phyloP scores from a whole-genome alignment of 2,113 vertebrate genomes.

The Okapia johnstoni region DNA sequence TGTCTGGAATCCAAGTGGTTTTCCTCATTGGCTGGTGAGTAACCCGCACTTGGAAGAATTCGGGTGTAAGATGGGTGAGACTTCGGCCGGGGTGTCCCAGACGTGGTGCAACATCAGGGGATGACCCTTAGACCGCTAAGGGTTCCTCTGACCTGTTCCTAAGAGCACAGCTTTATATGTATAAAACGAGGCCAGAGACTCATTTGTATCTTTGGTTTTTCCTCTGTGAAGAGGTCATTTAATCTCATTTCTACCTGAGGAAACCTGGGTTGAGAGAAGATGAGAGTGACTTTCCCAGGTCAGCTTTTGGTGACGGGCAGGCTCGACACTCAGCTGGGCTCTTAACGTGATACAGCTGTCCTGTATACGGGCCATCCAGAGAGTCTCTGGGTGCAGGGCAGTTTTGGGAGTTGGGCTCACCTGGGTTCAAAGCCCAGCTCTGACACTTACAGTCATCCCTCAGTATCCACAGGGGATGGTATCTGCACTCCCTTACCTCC shows the following conservation, averaged over 20 bases:
- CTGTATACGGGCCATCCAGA: neutral
- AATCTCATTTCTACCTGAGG: neutral
- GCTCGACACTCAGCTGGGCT: too few relatives aligned
- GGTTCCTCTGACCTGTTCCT: neutral
- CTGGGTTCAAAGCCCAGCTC: neutral
- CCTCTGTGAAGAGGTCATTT: neutral
- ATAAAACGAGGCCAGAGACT: neutral
- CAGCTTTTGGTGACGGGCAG: neutral
- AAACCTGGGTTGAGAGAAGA: neutral
- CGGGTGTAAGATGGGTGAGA: neutral
- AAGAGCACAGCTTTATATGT: neutral
- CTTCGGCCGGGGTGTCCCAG: neutral
- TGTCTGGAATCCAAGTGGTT: neutral
- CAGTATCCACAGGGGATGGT: neutral
- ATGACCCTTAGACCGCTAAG: too few relatives aligned
- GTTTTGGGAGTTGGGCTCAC: too few relatives aligned
- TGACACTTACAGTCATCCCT: neutral
- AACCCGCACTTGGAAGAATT: neutral
- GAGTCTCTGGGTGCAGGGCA: neutral
- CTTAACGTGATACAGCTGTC: accelerated
- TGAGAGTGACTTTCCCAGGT: neutral
- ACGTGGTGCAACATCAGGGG: accelerated
- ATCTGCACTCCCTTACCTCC: neutral
- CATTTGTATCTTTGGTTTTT: neutral
- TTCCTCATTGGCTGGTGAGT: neutral